Evolutionary conservation across 2,113 vertebrate species (phyloP), one percentile per base, ranked within the genome.

Genomic region (Labrus mixtus): DNA sequence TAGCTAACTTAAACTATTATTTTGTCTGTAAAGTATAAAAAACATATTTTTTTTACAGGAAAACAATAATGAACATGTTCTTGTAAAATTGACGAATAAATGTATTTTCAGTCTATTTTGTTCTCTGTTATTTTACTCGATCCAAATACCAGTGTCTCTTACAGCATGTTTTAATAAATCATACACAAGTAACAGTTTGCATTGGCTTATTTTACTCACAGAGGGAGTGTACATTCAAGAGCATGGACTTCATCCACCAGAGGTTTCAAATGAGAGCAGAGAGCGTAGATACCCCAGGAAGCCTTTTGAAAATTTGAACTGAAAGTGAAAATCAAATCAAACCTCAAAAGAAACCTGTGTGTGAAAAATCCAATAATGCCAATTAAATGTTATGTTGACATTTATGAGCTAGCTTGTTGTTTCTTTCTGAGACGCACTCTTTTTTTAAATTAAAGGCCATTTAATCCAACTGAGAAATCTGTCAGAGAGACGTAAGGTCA

Each of bases 261-360:
- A 55, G 19, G 39, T 11, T 84, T 70, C 29, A 48, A 67, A 78
- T 17, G 10, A 23, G 11, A 55, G 53, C 33, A 33, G 29, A 33
- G 29, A 33, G 29, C 69, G 50, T 59, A 9, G 82, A 41, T 54
- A 59, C 41, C 50, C 71, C 45, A 68, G 33, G 61, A 55, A 83
- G 55, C n/a, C 6, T 0, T 55, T 70, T 68, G 33, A 51, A 16
- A 53, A 64, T 70, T 59, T 73, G 0, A 70, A 50, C 33, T n/a
- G 29, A 64, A n/a, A 20, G 1, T 1, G 0, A 69, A 63, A 59
- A 13, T 1, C 2, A 62, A 17, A 46, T 10, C 9, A 8, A 39
- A 12, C 15, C 3, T 33, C 43, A 12, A 33, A 70, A 62, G 20
- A 37, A 9, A 65, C n/a, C 36, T n/a, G n/a, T n/a, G n/a, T n/a